phyloP scores from a whole-genome alignment of 2,113 vertebrate genomes.

The Microcebus tavaratra region DNA sequence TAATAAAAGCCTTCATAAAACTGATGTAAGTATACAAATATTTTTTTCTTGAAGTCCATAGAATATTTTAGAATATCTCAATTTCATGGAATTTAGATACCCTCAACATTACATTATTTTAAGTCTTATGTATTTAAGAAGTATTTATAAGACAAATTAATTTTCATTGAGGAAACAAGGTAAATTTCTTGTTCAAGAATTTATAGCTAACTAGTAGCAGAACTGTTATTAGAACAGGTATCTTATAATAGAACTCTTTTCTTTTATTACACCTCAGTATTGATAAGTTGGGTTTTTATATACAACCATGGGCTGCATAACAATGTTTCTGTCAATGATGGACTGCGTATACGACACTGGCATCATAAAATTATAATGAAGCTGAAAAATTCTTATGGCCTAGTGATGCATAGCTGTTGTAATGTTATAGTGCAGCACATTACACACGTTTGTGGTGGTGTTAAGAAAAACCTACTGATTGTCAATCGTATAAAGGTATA shows the following conservation, averaged over 20 bases:
- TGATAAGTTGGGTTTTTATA: neutral
- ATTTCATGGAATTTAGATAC: neutral
- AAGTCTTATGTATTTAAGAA: neutral
- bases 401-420: neutral
- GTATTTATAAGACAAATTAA: neutral
- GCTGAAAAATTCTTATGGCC: neutral
- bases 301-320: neutral
- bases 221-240: neutral
- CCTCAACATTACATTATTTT: accelerated
- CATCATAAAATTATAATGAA: neutral
- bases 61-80: neutral
- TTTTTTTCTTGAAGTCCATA: neutral
- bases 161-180: neutral
- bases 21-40: neutral
- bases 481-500: neutral
- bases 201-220: neutral
- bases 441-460: neutral
- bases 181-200: neutral
- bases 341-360: neutral
- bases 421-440: neutral
- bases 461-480: neutral
- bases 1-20: neutral
- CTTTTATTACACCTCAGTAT: neutral
- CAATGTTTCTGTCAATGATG: neutral
- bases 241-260: neutral